Conservation (phyloP, 2,113 vertebrate genomes). For the Struthidea cinerea region DNA sequence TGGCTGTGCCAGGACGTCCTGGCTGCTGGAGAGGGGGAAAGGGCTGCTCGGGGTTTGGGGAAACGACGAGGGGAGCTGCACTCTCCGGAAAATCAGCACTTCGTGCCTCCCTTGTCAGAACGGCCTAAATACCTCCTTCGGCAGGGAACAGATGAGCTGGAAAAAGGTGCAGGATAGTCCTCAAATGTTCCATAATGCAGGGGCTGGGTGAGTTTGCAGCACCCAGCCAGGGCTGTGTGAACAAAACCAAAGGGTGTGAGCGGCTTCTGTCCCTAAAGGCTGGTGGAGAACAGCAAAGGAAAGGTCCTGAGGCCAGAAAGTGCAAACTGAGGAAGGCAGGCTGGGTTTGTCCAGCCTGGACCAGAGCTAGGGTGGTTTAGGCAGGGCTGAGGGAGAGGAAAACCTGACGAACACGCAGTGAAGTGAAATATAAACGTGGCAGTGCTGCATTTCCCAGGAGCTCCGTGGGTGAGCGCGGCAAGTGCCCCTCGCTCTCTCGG, state of each 20-base stretch:
- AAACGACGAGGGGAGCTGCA: not conserved
- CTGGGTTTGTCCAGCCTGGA: not conserved
- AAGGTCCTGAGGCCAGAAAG: not conserved
- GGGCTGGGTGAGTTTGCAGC: not conserved
- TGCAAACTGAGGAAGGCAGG: not conserved
- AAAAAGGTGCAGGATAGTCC: not conserved
- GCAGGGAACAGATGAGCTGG: not conserved
- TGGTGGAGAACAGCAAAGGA: not conserved
- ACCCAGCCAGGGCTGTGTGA: not conserved
- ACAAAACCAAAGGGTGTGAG: not conserved
- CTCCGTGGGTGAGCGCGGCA: not conserved
- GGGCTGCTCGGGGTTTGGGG: not conserved
- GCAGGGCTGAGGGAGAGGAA: not conserved
- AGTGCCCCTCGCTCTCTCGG: not conserved
- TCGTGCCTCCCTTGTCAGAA: not conserved
- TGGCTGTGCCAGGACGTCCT: not conserved
- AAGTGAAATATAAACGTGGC: accelerated
- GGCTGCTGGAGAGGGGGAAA: not conserved
- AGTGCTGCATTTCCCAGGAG: not conserved
- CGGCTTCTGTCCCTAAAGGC: not conserved
- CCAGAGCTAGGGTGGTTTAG: not conserved
- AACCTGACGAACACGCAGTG: accelerated
- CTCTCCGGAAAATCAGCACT: not conserved
- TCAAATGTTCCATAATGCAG: accelerated
- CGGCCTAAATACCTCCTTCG: not conserved